Evolutionary conservation across 2,797 vertebrate genomes (phyloP), one percentile per base, ranked within the genome.

Genomic region (Hirundo rustica): DNA sequence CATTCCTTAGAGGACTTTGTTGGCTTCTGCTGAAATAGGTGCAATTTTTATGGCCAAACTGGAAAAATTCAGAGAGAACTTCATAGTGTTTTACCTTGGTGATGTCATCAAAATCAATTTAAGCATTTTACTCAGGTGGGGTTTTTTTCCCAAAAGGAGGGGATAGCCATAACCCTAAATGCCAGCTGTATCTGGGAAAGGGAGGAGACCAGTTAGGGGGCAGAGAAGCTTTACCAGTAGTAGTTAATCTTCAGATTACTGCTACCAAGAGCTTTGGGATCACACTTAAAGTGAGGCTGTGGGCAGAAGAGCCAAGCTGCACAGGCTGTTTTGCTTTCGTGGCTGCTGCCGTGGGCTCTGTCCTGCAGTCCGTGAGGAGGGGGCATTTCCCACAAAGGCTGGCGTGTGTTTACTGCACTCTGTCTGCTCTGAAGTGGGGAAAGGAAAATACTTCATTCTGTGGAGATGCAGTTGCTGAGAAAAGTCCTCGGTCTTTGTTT

Each of bases 401-500:
- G 25, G 7, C 15, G 0, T 2, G 36, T 21, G 19, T 40, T 54
- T 61, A 8, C 38, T 67, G 38, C 16, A 7, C 45, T 87, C 74
- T 29, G 34, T 38, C 54, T 40, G 3, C 64, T 23, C 29, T 58
- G 78, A 53, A 53, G 44, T n/a, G 36, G 50, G 61, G n/a, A 51
- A 77, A 53, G 92, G 32, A 83, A 75, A 93, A 54, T 1, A 25
- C 67, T 88, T 27, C 21, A 0, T 78, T 93, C 48, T 81, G 53
- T 8, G 3, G 66, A 88, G 62, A 51, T 76, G 66, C 0, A 53
- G 48, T 45, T 60, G 70, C 87, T 85, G 71, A 71, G 83, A 85
- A 95, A 88, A 94, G 42, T 20, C 78, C 38, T 66, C 40, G 73
- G 64, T 82, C 89, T 96, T 96, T 95, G 94, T 96, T 96, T 73